Base-by-base conservation (phyloP, 2,888 invertebrate species). In the Serripes groenlandicus region DNA sequence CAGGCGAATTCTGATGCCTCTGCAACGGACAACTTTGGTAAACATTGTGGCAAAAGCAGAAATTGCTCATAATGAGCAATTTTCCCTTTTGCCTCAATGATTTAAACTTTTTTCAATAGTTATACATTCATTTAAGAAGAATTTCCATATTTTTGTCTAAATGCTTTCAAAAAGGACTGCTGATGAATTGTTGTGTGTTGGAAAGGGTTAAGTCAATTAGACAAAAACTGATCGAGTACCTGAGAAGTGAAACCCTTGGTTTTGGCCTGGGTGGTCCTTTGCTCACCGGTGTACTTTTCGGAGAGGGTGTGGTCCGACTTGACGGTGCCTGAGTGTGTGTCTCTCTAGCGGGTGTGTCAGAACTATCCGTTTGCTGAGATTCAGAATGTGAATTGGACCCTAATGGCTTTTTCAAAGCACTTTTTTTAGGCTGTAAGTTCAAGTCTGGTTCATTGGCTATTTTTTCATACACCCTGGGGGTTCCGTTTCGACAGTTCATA, bases 391-490 rank as follows among this genome's bases (percentile, higher is more conserved):
- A 68, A 69, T 58, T 69, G 62, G 52, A 75, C 37, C 64, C 54
- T 18, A 71, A 23, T 28, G 80, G 75, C 72, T 84, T 90, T 88
- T 94, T 94, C 85, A 95, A 90, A 72, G 95, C 95, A 85, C 95
- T 95, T 86, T 94, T 94, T 79, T 93, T 90, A 9, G 95, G 95
- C 82, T 89, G 89, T 77, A 94, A 94, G 62, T 75, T 88, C 58
- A 95, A 92, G 89, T 95, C 94, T 5, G 95, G 95, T 89, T 95
- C 95, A 73, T 90, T 89, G 60, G 93, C 92, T 5, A 93, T 90
- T 56, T 92, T 91, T 79, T 93, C 93, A 76, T 90, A 93, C 21
- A 91, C 85, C 37, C 79, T 73, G 69, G 88, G 78, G 11, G 76
- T 69, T n/a, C 56, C 56, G 23, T 56, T 54, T n/a, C 54, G 56